These are phyloP conservation scores for Aspiorhynchus laticeps DNA, from an alignment of 2,113 vertebrate genomes.

Conservation along the genomic window DNA sequence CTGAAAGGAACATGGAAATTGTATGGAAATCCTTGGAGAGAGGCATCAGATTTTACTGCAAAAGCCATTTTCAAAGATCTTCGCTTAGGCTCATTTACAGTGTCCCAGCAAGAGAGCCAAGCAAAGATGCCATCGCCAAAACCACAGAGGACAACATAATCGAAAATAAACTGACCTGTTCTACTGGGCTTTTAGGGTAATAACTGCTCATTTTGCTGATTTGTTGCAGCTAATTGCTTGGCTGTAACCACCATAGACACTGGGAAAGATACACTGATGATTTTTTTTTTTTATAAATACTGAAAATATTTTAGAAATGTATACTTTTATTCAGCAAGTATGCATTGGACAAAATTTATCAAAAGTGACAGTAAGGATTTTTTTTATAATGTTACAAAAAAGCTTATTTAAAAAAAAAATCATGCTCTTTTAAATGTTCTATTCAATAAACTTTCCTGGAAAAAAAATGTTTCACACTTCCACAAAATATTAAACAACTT, in stretches of 20 bases:
- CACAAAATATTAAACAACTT: neutral
- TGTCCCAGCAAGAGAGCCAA: conserved; percentile 32
- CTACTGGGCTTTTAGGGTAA: neutral
- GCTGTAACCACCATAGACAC: neutral
- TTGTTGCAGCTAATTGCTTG: neutral
- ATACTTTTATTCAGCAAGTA: neutral
- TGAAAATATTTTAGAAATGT: neutral
- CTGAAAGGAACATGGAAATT: conserved; percentile 79
- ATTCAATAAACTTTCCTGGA: neutral
- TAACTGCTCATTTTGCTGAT: neutral
- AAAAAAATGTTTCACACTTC: neutral
- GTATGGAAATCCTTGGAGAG: conserved; percentile 69
- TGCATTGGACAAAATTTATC: neutral
- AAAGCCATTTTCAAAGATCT: conserved; percentile 58
- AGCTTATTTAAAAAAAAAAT: neutral
- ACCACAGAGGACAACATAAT: conserved; percentile 2
- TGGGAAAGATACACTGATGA: neutral
- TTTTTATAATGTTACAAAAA: neutral
- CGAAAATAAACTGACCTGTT: neutral
- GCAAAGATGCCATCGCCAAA: neutral
- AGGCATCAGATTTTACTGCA: conserved; percentile 56
- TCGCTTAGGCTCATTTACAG: conserved; percentile 56
- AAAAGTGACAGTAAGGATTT: neutral
- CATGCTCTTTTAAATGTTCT: neutral
- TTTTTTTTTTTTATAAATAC: too few relatives aligned